Evolutionary conservation across 2,113 vertebrate species (phyloP), one percentile per base, ranked within the genome.

Genomic region (Oreochromis aureus): DNA sequence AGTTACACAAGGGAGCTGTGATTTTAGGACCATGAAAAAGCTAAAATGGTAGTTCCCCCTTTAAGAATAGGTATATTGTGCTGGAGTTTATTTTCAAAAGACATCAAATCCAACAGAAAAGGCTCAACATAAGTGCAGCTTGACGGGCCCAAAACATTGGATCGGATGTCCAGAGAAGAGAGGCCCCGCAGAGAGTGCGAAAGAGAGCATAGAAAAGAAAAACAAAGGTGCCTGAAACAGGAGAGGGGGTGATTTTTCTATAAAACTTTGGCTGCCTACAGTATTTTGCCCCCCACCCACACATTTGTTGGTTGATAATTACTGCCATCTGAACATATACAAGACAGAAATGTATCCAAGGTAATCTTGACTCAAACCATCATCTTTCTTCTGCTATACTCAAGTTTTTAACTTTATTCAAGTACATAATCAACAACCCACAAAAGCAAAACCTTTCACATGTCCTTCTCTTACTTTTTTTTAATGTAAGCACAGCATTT

Each of bases 1-100:
- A 91, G 82, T 84, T 66, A 27, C 86, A 83, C 55, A 54, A 87
- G 54, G 6, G 66, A 90, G 39, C 89, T 44, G 83, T 87, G 87
- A 94, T 92, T 93, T 89, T 39, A 87, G 86, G 79, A 82, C 24
- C 24, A 53, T 6, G 82, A 81, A 71, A 89, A 88, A 87, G 24
- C 39, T 34, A 86, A 89, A 93, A 91, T 41, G 16, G 44, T 73
- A 51, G 80, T 84, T 86, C 73, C 76, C 66, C 66, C 82, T 90
- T 82, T 88, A 94, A 92, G 83, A 90, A 89, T 89, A 86, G 84
- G 80, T 88, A 85, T 63, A 87, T 24, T 6, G 22, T 66, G 10
- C 73, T 83, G 82, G 83, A 91, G 93, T 93, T 93, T 94, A 84
- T 93, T 95, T 94, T 90, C 39, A 10, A 87, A 81, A 83, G 85